phyloP scores from a whole-genome alignment of 1,140 invertebrate genomes.

The Drosophila hydei region DNA sequence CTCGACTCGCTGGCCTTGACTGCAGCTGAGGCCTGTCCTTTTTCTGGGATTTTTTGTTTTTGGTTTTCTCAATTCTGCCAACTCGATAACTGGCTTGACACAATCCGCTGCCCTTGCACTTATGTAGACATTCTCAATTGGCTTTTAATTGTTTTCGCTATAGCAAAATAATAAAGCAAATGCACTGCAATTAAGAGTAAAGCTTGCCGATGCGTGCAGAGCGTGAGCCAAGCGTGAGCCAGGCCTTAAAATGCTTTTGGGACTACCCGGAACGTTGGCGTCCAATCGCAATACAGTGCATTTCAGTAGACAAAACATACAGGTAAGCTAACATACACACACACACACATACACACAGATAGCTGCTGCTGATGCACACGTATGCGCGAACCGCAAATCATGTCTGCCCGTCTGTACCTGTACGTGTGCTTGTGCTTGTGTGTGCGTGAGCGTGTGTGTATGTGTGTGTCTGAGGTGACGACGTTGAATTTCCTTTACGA shows the following conservation, averaged over 20 bases:
- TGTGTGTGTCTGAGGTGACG: constrained; percentile 26
- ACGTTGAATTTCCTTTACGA: constrained; percentile 68
- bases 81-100: constrained; percentile 15
- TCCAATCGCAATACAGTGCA: background rate
- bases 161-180: constrained; percentile 1
- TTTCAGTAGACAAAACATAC: background rate
- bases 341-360: constrained; percentile 10
- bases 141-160: constrained; percentile 23
- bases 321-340: background rate
- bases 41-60: constrained; percentile 44
- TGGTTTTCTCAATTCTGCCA: background rate
- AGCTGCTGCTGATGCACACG: constrained; percentile 45
- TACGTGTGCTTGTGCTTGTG: background rate
- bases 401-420: constrained; percentile 10
- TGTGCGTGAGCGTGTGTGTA: constrained; percentile 12
- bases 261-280: constrained; percentile 40
- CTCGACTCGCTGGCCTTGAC: constrained; percentile 68
- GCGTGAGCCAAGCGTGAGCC: background rate
- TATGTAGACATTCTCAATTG: constrained; percentile 19
- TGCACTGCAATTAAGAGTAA: constrained; percentile 6
- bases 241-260: constrained; percentile 22
- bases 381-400: constrained; percentile 38
- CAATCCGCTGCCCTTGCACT: constrained; percentile 40
- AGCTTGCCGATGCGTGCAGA: background rate
- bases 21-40: constrained; percentile 43